These are phyloP conservation scores for Drosophila meridionalis DNA, from an alignment of 2,888 invertebrate species.

Conservation along the genomic window DNA sequence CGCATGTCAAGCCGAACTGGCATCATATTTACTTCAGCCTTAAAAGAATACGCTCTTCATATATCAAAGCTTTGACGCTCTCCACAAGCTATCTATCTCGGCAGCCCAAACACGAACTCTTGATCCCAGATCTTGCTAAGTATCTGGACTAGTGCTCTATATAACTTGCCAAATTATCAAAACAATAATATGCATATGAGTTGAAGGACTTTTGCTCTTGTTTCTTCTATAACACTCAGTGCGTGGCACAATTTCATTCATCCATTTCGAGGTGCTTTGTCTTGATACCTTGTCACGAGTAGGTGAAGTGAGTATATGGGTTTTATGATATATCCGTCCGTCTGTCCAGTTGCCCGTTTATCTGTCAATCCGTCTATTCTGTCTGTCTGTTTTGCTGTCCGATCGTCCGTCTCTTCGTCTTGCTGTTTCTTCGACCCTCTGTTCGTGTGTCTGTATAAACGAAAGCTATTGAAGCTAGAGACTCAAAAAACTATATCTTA, in stretches of 20 bases:
- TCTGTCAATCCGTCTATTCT: too few species aligned
- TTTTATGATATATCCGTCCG: neutral
- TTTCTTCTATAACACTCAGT: neutral
- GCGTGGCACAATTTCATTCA: neutral
- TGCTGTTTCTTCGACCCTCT: too few species aligned
- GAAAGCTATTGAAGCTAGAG: too few species aligned
- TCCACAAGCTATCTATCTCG: constrained; percentile 5
- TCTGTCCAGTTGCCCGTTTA: too few species aligned
- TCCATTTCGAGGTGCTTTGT: neutral
- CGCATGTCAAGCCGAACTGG: constrained; percentile 28
- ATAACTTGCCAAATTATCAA: neutral
- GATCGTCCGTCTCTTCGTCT: too few species aligned
- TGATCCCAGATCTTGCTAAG: neutral
- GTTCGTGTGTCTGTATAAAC: too few species aligned
- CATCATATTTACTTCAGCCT: constrained; percentile 55
- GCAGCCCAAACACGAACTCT: neutral
- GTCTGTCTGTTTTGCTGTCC: too few species aligned
- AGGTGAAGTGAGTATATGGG: neutral
- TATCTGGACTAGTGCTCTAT: neutral
- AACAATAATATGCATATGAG: constrained; percentile 9
- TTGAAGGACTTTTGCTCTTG: neutral
- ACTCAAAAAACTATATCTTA: too few species aligned
- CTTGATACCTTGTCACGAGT: neutral
- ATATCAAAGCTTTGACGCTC: constrained; percentile 60
- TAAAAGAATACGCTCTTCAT: constrained; percentile 54